Base-by-base conservation (phyloP, 2,113 vertebrate species). In the Urocynchramus pylzowi region DNA sequence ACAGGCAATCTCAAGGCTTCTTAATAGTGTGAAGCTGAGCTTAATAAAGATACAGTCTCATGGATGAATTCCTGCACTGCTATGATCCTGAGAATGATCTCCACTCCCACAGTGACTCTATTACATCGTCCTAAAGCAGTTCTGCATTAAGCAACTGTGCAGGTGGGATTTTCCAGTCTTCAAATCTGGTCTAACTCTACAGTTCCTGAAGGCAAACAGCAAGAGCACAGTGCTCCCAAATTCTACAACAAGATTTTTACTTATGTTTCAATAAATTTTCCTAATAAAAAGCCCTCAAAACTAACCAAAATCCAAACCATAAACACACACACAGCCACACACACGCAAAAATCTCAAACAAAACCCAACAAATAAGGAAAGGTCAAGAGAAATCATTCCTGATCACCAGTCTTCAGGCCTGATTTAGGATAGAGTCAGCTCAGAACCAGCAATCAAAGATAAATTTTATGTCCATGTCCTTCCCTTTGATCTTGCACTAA, bases 31-130 rank as follows among this genome's bases (percentile, higher is more conserved):
- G 63, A 79, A 92, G 78, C 56, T 84, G 69, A 79, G 45, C 77
- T 89, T 90, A 93, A 95, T 94, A 84, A 96, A 95, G 90, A 69
- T 30, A 85, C 37, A 84, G 73, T 1, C 86, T 94, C 88, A 89
- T 2, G 61, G 90, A 81, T 92, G 86, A 93, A 17, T 92, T 96
- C 88, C 61, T 73, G 44, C 78, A 45, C 53, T 79, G 53, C 50
- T 61, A 59, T 49, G 91, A 94, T 94, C 81, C 84, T 50, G 77
- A 95, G 89, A 76, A 91, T 11, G 16, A 91, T 82, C 81, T 91
- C 50, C 70, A 49, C 80, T 95, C 88, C 90, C 90, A 56, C 89
- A 68, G 60, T n/a, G 41, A 13, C 80, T 71, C 31, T 81, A 71
- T 87, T 84, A 93, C 53, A 57, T 35, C 1, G 0, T 30, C 45